Evolutionary conservation across 2,888 invertebrate species (phyloP).

Genomic region (Tholera decimalis): DNA sequence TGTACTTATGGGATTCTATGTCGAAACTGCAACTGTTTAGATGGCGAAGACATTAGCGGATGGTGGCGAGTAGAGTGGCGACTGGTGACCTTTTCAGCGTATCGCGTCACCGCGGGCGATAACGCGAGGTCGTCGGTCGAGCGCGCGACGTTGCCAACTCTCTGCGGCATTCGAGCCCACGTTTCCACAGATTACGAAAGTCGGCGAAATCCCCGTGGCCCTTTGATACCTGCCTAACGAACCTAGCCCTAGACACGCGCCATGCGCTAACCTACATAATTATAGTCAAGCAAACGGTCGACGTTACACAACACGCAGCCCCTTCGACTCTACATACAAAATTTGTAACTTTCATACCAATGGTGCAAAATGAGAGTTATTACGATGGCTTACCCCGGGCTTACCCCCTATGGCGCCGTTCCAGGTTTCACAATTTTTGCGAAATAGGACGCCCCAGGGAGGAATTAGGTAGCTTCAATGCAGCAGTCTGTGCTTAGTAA

Average conservation of each 20-base stretch:
- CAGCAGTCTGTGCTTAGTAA: conserved; percentile 54
- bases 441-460: conserved; percentile 70
- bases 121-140: conserved; percentile 89
- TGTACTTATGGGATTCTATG: conserved; percentile 84
- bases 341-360: conserved; percentile 62
- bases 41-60: conserved; percentile 84
- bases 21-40: conserved; percentile 86
- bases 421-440: conserved; percentile 72
- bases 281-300: conserved; percentile 55
- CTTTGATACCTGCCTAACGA: conserved; percentile 76
- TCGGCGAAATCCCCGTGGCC: conserved; percentile 82
- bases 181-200: conserved; percentile 83
- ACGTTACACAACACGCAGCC: conserved; percentile 54
- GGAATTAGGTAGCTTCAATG: conserved; percentile 64
- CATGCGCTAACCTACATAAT: conserved; percentile 70
- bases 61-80: conserved; percentile 77
- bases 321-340: conserved; percentile 41
- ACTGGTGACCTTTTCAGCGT: conserved; percentile 88
- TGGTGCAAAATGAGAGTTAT: conserved; percentile 72
- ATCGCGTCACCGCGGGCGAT: conserved; percentile 87
- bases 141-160: conserved; percentile 87
- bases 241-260: conserved; percentile 73
- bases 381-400: conserved; percentile 64
- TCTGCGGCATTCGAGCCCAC: conserved; percentile 80
- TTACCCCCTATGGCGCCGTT: conserved; percentile 71